phyloP scores from a whole-genome alignment of 1,140 invertebrate species.

The Meteorus sp. region DNA sequence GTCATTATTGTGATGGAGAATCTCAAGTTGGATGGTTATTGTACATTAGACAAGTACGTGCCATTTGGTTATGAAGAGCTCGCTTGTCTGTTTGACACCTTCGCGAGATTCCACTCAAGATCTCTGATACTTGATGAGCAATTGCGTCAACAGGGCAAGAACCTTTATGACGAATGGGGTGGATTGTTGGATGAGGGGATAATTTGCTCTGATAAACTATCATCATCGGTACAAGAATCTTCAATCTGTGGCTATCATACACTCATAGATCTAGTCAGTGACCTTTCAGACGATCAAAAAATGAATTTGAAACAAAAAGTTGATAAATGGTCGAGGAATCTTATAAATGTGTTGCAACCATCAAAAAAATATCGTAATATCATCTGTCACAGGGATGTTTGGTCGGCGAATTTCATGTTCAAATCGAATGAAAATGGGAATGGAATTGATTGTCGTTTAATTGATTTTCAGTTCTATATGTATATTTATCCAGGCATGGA shows the following conservation, averaged over 20 bases:
- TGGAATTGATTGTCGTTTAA: conserved; percentile 48
- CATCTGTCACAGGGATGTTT: conserved; percentile 64
- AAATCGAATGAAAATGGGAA: neutral
- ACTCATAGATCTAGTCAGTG: conserved; percentile 15
- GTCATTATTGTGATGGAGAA: conserved; percentile 52
- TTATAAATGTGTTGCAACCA: conserved; percentile 47
- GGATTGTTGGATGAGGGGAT: conserved; percentile 50
- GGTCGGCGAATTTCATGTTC: conserved; percentile 62
- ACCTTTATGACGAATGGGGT: conserved; percentile 50
- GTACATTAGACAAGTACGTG: conserved; percentile 50
- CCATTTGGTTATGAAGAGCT: conserved; percentile 54
- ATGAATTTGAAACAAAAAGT: neutral
- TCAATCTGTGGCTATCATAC: conserved; percentile 13
- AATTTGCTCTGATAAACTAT: neutral
- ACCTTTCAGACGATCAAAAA: neutral
- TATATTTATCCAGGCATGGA: conserved; percentile 61
- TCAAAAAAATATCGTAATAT: conserved; percentile 56
- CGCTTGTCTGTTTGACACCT: conserved; percentile 51
- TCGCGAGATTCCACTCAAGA: conserved; percentile 60
- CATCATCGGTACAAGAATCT: neutral
- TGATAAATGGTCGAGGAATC: neutral
- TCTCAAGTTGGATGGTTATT: conserved; percentile 49
- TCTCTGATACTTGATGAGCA: conserved; percentile 53
- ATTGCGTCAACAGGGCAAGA: conserved; percentile 35
- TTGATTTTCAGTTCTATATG: conserved; percentile 65